phyloP scores from a whole-genome alignment of 2,113 vertebrate species.

The Bubo bubo region DNA sequence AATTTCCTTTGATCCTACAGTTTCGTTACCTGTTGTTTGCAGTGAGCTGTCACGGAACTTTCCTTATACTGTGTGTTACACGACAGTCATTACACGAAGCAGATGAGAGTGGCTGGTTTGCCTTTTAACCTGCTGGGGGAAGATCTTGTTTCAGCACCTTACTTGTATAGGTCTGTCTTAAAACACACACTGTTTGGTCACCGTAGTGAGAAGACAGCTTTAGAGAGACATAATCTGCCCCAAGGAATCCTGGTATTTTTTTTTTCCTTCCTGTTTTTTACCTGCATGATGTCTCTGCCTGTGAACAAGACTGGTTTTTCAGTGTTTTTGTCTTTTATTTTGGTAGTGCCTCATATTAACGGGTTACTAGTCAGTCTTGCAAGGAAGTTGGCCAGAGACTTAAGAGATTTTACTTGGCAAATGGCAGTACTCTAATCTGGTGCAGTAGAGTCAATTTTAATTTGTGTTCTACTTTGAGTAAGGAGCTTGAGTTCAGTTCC shows the following conservation, averaged over 20 bases:
- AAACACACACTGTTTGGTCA: fast-evolving
- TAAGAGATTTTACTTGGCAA: neutral
- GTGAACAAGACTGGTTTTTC: fast-evolving
- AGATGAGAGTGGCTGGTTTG: neutral
- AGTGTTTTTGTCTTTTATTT: neutral
- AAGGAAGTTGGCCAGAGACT: neutral
- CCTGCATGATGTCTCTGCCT: neutral
- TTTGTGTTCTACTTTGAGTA: neutral
- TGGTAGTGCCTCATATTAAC: neutral
- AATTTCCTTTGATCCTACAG: neutral
- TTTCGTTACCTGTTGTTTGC: neutral
- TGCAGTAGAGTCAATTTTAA: neutral
- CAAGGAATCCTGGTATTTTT: too few species aligned
- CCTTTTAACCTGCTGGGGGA: neutral
- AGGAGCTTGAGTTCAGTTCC: neutral
- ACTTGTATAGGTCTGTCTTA: neutral
- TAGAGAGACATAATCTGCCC: neutral
- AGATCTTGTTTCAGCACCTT: neutral
- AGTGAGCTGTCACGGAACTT: neutral
- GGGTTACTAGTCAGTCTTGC: neutral
- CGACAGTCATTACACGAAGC: neutral
- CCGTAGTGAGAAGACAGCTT: neutral
- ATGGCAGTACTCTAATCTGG: neutral
- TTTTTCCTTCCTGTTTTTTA: neutral
- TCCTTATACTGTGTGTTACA: too few species aligned